Conservation (phyloP, 2,113 vertebrate species). For the Apaloderma vittatum region DNA sequence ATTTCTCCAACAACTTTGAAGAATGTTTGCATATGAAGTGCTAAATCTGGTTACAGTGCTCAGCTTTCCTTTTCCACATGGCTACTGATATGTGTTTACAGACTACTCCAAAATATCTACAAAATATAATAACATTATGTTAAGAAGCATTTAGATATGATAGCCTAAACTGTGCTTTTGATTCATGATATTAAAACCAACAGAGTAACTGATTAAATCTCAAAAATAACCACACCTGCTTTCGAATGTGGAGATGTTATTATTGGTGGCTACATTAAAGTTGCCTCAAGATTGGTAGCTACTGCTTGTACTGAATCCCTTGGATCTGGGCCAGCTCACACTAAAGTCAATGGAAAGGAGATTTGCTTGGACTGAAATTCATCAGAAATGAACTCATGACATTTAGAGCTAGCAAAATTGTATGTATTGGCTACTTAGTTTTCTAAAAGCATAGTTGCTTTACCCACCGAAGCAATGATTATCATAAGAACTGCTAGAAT, state of each 20-base stretch:
- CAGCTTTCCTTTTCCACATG: background rate
- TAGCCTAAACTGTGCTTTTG: constrained; percentile 7
- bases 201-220: constrained; percentile 18
- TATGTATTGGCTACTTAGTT: background rate
- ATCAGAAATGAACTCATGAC: constrained; percentile 20
- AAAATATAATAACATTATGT: background rate
- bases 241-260: background rate
- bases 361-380: background rate
- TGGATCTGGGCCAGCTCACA: background rate
- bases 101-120: background rate
- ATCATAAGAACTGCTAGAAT: background rate
- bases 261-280: background rate
- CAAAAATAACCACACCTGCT: constrained; percentile 3
- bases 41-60: background rate
- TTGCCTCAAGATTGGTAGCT: background rate
- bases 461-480: background rate
- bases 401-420: constrained; percentile 15
- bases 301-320: background rate
- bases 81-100: background rate
- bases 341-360: background rate
- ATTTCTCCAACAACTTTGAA: constrained; percentile 1
- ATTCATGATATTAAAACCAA: background rate
- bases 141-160: background rate
- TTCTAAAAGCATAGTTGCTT: background rate
- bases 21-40: background rate